A percentile compares a stretch with the other conserved stretches of the same genome.
Conservation (phyloP, 1,140 invertebrate species). For the Drosophila nebulosa region DNA sequence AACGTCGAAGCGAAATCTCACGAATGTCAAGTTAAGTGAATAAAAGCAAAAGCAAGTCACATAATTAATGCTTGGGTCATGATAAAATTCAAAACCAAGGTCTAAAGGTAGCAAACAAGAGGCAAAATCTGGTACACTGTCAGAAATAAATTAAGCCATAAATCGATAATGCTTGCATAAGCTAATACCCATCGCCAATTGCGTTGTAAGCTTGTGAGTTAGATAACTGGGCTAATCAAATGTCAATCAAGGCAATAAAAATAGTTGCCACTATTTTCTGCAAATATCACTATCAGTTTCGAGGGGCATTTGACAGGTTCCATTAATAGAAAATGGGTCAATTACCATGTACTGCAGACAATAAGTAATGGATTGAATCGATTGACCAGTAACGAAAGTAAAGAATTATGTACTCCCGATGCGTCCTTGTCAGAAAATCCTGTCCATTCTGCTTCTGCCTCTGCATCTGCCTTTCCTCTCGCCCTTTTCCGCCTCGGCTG, state of each 20-base stretch:
- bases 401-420: neutral
- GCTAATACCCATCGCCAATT: conserved; percentile 28
- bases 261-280: neutral
- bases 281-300: neutral
- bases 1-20: neutral
- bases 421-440: neutral
- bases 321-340: neutral
- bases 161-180: neutral
- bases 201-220: conserved; percentile 2
- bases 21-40: conserved; percentile 28
- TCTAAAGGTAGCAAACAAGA: conserved; percentile 21
- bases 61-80: conserved; percentile 36
- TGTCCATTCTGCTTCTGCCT: neutral
- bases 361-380: neutral
- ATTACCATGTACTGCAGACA: neutral
- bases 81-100: conserved; percentile 8
- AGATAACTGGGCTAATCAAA: neutral
- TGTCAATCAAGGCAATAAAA: neutral
- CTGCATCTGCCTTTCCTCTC: neutral
- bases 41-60: conserved; percentile 10
- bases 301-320: conserved; percentile 47
- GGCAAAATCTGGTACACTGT: neutral
- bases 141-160: neutral
- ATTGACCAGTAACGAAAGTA: neutral
- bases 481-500: no score